Conservation (phyloP, 2,888 invertebrate species). For the Volucella zonaria region DNA sequence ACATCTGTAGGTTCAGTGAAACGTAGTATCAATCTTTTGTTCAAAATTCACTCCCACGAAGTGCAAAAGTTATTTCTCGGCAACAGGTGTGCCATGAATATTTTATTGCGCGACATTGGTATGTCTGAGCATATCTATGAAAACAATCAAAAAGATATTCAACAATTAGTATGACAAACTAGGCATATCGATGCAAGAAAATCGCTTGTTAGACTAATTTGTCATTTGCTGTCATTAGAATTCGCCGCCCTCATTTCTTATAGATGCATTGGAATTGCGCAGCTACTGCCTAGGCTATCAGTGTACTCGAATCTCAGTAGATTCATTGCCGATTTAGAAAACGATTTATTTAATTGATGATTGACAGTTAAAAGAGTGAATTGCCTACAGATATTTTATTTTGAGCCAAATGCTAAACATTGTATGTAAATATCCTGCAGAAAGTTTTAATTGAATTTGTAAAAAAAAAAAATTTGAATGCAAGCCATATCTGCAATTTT, state of each 20-base stretch:
- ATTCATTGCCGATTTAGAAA: slow-evolving; percentile 54
- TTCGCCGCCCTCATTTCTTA: slow-evolving; percentile 58
- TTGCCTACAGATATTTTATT: neutral
- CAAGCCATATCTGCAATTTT: too few relatives aligned
- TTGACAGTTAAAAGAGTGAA: slow-evolving; percentile 9
- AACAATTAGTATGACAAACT: slow-evolving; percentile 61
- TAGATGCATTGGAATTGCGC: slow-evolving; percentile 26
- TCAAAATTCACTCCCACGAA: slow-evolving; percentile 43
- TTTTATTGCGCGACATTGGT: slow-evolving; percentile 23
- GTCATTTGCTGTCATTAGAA: slow-evolving; percentile 56
- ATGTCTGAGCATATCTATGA: slow-evolving; percentile 31
- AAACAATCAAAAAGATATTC: slow-evolving; percentile 52
- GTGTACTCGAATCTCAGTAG: neutral
- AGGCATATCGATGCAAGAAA: slow-evolving; percentile 55
- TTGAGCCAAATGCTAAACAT: too few relatives aligned
- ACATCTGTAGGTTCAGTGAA: slow-evolving; percentile 35
- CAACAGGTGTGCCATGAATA: slow-evolving; percentile 45
- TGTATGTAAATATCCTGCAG: too few relatives aligned
- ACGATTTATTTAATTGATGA: slow-evolving; percentile 67
- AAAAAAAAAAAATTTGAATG: too few relatives aligned
- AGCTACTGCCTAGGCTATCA: slow-evolving; percentile 34
- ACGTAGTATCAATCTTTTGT: slow-evolving; percentile 8
- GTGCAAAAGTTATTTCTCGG: slow-evolving; percentile 26
- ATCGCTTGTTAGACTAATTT: slow-evolving; percentile 56
- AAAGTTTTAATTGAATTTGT: too few relatives aligned